Evolutionary conservation across 2,797 vertebrate genomes (phyloP).

Genomic region (Alectoris magna): DNA sequence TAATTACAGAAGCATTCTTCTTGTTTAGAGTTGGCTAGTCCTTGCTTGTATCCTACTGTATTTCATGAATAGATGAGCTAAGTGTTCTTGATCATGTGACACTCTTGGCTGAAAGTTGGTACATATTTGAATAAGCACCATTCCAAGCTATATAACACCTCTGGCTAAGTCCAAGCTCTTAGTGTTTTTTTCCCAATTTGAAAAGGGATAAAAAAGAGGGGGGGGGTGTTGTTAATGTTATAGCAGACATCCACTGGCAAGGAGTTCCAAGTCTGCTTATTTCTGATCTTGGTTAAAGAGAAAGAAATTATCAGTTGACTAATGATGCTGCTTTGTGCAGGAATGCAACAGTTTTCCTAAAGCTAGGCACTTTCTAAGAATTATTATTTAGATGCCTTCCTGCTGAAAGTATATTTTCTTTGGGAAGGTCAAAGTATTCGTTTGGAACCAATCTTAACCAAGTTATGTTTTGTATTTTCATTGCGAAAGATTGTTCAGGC

Average conservation of each 20-base stretch:
- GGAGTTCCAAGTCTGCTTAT: neutral
- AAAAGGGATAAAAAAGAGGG: no score
- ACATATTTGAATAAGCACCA: neutral
- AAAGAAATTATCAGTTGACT: neutral
- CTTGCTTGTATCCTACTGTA: neutral
- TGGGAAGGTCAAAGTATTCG: neutral
- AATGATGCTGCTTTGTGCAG: accelerated
- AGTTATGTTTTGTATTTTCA: neutral
- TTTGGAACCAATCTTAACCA: neutral
- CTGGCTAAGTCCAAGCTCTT: neutral
- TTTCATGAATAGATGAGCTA: neutral
- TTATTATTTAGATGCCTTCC: neutral
- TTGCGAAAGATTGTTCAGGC: neutral
- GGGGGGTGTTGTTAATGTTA: no score
- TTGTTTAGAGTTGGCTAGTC: constrained; percentile 54
- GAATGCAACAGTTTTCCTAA: neutral
- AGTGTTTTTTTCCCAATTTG: neutral
- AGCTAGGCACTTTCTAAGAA: neutral
- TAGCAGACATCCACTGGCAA: no score
- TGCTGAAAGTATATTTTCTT: neutral
- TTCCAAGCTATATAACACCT: no score
- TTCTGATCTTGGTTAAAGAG: neutral
- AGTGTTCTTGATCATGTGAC: neutral
- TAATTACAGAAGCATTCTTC: constrained; percentile 64
- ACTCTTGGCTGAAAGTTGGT: neutral